Base-by-base conservation (phyloP, 92 coral and sea anemone genomes). In the Phymanthus crucifer region DNA sequence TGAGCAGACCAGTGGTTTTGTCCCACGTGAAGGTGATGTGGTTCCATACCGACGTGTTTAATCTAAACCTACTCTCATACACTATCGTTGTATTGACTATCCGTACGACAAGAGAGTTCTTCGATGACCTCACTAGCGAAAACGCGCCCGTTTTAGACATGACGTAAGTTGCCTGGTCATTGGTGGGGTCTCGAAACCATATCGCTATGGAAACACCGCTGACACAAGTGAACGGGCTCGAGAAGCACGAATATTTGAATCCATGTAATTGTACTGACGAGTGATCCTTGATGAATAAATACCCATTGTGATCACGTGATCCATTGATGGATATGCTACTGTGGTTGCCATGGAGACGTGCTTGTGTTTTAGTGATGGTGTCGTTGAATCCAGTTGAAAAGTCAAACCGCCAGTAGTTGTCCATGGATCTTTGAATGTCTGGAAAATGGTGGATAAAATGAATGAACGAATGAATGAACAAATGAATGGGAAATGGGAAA, bases 351-450 rank as follows among this genome's bases (percentile, higher is more conserved):
- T 83, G 46, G 65, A 78, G 23, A 35, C 24, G 70, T 11, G 70
- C 82, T 35, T 70, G 37, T 8, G 43, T 40, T 4, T 72, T 57
- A 3, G 88, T 69, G 19, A 79, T 71, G 24, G 56, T 26, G 71
- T 88, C 91, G 46, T 27, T 73, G 79, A 65, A 88, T 12, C 52
- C 82, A 19, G 47, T 74, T 3, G 57, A 19, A 11, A 24, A 54
- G 52, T 84, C 80, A 76, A 88, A 88, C 32, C 78, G 40, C 91
- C 91, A 88, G 77, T 80, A 79, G 72, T 88, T 88, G 32, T 74
- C 75, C 64, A 84, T 40, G 66, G 83, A 31, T 57, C 70, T 68
- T 70, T 69, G 48, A 19, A 78, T 45, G 34, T 46, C 91, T 87
- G 64, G 5, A 23, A 73, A 43, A 73, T 73, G 34, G 47, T 32